A percentile compares a stretch with the other conserved stretches of the same genome.
Evolutionary conservation across 1,140 invertebrate species (phyloP).

Genomic region (Andricus grossulariae): DNA sequence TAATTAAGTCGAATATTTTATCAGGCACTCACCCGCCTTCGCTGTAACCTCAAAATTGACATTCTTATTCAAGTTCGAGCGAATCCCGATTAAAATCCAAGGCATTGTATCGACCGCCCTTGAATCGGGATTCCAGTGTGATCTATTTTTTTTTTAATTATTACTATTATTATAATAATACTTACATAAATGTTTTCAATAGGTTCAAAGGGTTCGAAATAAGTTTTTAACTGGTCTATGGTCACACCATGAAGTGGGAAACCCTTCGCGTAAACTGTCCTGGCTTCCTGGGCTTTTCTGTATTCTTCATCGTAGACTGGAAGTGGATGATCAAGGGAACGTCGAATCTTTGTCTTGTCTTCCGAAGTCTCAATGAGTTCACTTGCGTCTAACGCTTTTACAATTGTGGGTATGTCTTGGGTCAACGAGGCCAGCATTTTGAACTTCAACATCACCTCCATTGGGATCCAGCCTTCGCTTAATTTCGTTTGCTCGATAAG

Average conservation of each 20-base stretch:
- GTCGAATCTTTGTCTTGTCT: slow-evolving; percentile 87
- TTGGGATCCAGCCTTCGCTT: slow-evolving; percentile 93
- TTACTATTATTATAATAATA: slow-evolving; percentile 40
- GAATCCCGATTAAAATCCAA: too few relatives aligned
- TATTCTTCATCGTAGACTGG: slow-evolving; percentile 91
- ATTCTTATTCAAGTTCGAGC: too few relatives aligned
- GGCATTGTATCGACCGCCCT: too few relatives aligned
- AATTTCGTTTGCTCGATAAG: slow-evolving; percentile 86
- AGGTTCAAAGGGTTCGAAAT: slow-evolving; percentile 83
- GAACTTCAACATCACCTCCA: slow-evolving; percentile 91
- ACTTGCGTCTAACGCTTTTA: slow-evolving; percentile 85
- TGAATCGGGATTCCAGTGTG: too few relatives aligned
- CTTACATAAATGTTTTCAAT: slow-evolving; percentile 86
- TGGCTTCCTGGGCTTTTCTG: slow-evolving; percentile 84
- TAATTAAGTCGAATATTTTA: too few relatives aligned
- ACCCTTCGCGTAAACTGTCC: slow-evolving; percentile 93
- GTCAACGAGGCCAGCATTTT: slow-evolving; percentile 88
- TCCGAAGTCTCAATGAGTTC: slow-evolving; percentile 89
- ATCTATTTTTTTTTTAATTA: too few relatives aligned
- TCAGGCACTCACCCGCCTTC: too few relatives aligned
- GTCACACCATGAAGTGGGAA: slow-evolving; percentile 83
- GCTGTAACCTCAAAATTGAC: too few relatives aligned
- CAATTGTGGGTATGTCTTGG: slow-evolving; percentile 83
- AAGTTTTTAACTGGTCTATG: slow-evolving; percentile 85
- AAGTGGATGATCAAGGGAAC: slow-evolving; percentile 85